A percentile compares a stretch with the other conserved stretches of the same genome.
phyloP scores from a whole-genome alignment of 37 sponge, comb jelly and placozoan species.

The Dysidea cf. avara region DNA sequence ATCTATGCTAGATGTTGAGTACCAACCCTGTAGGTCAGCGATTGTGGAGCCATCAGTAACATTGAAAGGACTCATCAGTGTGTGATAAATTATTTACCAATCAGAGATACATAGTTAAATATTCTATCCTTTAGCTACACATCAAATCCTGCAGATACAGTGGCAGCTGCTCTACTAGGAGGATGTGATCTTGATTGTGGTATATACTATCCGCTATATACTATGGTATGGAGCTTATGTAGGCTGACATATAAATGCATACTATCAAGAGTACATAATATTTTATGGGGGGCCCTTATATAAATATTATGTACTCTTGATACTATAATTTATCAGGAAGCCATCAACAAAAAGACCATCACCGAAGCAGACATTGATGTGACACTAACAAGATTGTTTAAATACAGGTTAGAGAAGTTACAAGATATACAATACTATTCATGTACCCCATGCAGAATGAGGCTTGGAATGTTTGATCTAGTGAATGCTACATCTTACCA shows the following conservation, averaged over 20 bases:
- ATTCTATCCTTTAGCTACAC: constrained; percentile 35
- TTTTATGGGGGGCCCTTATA: too few relatives aligned
- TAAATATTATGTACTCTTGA: too few relatives aligned
- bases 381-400: constrained; percentile 60
- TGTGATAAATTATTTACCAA: background rate
- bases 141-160: constrained; percentile 45
- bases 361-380: constrained; percentile 48
- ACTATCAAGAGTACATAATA: too few relatives aligned
- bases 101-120: too few relatives aligned
- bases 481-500: constrained; percentile 47
- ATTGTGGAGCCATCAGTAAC: constrained; percentile 76
- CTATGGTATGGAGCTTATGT: too few relatives aligned
- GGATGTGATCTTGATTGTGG: constrained; percentile 86
- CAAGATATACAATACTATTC: too few relatives aligned
- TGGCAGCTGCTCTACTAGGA: constrained; percentile 51
- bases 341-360: constrained; percentile 59
- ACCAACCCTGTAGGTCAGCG: constrained; percentile 46
- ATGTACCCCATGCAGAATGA: constrained; percentile 32
- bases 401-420: constrained; percentile 42
- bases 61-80: constrained; percentile 66
- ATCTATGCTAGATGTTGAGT: too few relatives aligned
- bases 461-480: constrained; percentile 79
- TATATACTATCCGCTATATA: constrained; percentile 59
- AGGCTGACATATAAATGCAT: too few relatives aligned
- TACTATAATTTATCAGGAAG: too few relatives aligned